Conservation (phyloP, 2,113 vertebrate genomes). For the Riparia riparia region DNA sequence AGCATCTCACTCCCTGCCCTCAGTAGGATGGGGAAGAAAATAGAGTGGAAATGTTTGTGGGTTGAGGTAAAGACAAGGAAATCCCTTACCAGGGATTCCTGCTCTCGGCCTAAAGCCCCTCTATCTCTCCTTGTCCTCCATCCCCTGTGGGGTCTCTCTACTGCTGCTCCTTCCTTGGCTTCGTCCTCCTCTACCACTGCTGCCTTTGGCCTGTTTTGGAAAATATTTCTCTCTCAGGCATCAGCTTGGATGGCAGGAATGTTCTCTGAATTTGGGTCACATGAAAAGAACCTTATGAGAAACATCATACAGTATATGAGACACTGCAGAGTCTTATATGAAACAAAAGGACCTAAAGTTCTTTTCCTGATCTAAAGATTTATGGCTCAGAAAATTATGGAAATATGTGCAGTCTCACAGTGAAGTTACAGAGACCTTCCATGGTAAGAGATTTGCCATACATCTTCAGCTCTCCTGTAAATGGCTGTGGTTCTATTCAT, state of each 20-base stretch:
- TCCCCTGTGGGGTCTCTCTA: rapidly evolving
- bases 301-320: neutral
- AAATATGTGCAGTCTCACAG: neutral
- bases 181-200: neutral
- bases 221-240: rapidly evolving
- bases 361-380: neutral
- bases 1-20: rapidly evolving
- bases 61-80: neutral
- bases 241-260: neutral
- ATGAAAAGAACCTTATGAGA: neutral
- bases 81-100: neutral
- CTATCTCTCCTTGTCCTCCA: neutral
- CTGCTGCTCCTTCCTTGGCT: neutral
- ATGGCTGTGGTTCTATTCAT: neutral
- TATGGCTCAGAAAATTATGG: neutral
- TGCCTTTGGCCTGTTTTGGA: neutral
- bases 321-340: neutral
- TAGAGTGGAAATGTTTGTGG: rapidly evolving
- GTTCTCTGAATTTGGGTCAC: neutral
- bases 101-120: neutral
- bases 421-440: neutral
- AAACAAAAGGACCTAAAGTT: neutral
- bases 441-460: neutral
- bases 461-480: neutral
- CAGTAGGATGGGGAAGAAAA: neutral